Base-by-base conservation (phyloP, 2,888 invertebrate genomes). In the Charanyca ferruginea region DNA sequence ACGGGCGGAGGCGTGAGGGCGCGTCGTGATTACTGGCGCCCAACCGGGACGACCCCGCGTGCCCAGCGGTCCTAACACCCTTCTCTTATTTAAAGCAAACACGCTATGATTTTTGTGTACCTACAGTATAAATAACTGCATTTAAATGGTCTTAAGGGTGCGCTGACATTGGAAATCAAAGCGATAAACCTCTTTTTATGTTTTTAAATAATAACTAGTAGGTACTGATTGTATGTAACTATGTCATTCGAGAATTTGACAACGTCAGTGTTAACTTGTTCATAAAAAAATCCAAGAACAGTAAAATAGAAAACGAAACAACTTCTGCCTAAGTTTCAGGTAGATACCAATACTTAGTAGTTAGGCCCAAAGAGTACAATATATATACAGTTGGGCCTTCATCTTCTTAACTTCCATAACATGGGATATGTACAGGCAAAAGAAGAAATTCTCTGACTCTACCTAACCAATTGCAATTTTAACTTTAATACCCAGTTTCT, bases 1-100 rank as follows among this genome's bases (percentile, higher is more conserved):
- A 64, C 51, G 75, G 75, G 74, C 84, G 85, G 86, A 90, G 92
- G 93, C 87, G 92, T 90, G 89, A 93, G 90, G 91, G 93, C 90
- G 91, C 85, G 91, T 87, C 90, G 92, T 90, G 92, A 93, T 93
- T 92, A 88, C 87, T 79, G 79, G 87, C 90, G 89, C 85, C 89
- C 91, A 85, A 90, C 89, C 93, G 91, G 86, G 81, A 89, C 93
- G 91, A 91, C 92, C 92, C 88, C 79, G 73, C 79, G 76, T 78
- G 76, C 83, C 81, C 72, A 57, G 22, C 60, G 70, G 62, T 58
- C 63, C 61, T 51, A 48, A 67, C 73, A 73, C 82, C 83, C 82
- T 79, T 66, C 75, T 79, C 79, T 60, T 73, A 66, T 63, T 66
- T 74, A 77, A 79, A 66, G 61, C 65, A 81, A 79, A 83, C 68